Conservation (phyloP, 2,797 vertebrate genomes). For the Cryptoprocta ferox region DNA sequence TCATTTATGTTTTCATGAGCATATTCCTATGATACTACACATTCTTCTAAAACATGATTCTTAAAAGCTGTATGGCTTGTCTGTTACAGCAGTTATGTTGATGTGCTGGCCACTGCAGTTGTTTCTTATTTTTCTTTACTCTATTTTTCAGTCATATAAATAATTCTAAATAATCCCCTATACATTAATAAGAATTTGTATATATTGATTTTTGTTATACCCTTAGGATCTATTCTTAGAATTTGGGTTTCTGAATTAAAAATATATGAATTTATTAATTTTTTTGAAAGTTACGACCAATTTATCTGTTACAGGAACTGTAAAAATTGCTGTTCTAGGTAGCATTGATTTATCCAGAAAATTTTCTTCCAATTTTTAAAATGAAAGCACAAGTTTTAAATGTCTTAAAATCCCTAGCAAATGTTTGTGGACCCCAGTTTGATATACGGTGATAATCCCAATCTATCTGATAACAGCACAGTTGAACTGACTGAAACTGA, state of each 20-base stretch:
- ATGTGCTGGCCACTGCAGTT: background rate
- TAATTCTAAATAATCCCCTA: conserved; percentile 3
- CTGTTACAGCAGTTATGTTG: background rate
- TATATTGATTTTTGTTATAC: background rate
- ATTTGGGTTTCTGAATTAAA: background rate
- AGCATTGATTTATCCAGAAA: background rate
- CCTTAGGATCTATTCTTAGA: background rate
- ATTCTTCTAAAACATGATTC: background rate
- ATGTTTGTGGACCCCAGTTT: background rate
- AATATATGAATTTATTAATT: background rate
- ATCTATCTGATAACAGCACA: background rate
- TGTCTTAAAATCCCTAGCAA: background rate
- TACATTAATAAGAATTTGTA: background rate
- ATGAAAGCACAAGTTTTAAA: conserved; percentile 23
- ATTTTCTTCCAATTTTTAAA: background rate
- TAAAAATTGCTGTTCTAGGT: background rate
- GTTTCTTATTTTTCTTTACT: background rate
- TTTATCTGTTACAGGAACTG: background rate
- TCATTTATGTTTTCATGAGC: background rate
- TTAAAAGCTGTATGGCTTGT: background rate
- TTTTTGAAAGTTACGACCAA: conserved; percentile 5
- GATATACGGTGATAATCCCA: background rate
- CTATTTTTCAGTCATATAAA: background rate
- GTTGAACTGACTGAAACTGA: background rate
- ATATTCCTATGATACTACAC: background rate